Conservation (phyloP, 2,888 invertebrate genomes). For the Lochmaea crataegi region DNA sequence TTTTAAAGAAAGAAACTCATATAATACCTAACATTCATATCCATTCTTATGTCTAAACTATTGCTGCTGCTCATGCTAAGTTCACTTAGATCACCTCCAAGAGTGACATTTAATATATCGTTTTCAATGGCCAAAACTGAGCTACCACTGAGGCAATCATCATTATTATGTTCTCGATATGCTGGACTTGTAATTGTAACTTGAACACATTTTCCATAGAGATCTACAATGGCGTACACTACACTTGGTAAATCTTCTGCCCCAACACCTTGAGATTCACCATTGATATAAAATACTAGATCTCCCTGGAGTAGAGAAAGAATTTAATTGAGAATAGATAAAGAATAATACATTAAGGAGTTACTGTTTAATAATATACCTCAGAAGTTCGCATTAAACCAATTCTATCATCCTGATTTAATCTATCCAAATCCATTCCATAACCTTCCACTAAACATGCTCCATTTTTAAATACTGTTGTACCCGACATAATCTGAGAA, state of each 20-base stretch:
- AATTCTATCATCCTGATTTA: constrained; percentile 84
- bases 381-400: constrained; percentile 86
- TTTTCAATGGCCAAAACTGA: constrained; percentile 65
- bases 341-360: not conserved
- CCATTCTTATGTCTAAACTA: constrained; percentile 65
- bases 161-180: constrained; percentile 64
- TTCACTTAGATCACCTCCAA: constrained; percentile 64
- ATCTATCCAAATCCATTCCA: constrained; percentile 84
- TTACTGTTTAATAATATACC: constrained; percentile 63
- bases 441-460: constrained; percentile 84
- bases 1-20: too few relatives aligned
- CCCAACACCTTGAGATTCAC: constrained; percentile 88
- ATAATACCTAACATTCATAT: constrained; percentile 63
- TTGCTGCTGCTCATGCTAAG: constrained; percentile 64
- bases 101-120: constrained; percentile 63
- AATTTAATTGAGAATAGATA: not conserved
- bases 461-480: constrained; percentile 87
- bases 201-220: constrained; percentile 87
- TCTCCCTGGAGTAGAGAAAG: constrained; percentile 71
- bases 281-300: constrained; percentile 89
- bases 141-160: constrained; percentile 65
- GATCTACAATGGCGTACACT: constrained; percentile 82
- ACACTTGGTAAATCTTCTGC: constrained; percentile 78
- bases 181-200: constrained; percentile 71
- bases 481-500: constrained; percentile 84